Evolutionary conservation across 2,888 invertebrate species (phyloP).

Genomic region (Leptopterna dolabrata): DNA sequence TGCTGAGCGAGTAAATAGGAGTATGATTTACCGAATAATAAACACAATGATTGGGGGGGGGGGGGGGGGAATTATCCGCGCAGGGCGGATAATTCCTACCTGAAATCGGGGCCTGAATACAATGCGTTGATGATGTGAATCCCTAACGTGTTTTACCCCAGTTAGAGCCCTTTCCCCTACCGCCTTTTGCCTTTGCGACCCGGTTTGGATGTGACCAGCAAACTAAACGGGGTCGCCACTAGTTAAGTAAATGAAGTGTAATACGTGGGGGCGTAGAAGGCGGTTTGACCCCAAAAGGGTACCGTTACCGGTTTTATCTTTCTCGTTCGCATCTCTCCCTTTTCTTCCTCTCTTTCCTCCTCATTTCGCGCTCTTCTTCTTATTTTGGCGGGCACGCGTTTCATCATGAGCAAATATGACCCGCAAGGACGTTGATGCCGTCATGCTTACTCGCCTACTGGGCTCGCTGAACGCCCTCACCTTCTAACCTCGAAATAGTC

Average conservation of each 20-base stretch:
- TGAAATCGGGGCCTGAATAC: too few species aligned
- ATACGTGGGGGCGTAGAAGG: constrained; percentile 51
- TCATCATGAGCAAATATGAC: constrained; percentile 23
- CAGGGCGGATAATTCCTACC: too few species aligned
- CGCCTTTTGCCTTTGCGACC: constrained; percentile 11
- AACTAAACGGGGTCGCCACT: constrained; percentile 51
- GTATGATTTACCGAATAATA: too few species aligned
- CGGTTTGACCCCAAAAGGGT: constrained; percentile 53
- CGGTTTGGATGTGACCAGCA: constrained; percentile 49
- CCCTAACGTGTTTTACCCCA: constrained; percentile 19
- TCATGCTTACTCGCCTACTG: background rate
- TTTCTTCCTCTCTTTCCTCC: constrained; percentile 20
- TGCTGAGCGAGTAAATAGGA: too few species aligned
- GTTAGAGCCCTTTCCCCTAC: background rate
- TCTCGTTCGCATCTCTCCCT: constrained; percentile 28
- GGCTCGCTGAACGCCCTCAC: background rate
- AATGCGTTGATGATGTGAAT: constrained; percentile 23
- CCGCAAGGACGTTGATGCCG: constrained; percentile 37
- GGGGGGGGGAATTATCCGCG: too few species aligned
- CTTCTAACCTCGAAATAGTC: constrained; percentile 32
- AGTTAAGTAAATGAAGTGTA: constrained; percentile 56
- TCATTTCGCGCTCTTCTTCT: background rate
- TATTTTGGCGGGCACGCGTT: constrained; percentile 6
- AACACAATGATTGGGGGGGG: too few species aligned
- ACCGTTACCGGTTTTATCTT: constrained; percentile 50